These are phyloP conservation scores for Pollicipes pollicipes DNA, from an alignment of 1,140 invertebrate species.

Conservation along the genomic window DNA sequence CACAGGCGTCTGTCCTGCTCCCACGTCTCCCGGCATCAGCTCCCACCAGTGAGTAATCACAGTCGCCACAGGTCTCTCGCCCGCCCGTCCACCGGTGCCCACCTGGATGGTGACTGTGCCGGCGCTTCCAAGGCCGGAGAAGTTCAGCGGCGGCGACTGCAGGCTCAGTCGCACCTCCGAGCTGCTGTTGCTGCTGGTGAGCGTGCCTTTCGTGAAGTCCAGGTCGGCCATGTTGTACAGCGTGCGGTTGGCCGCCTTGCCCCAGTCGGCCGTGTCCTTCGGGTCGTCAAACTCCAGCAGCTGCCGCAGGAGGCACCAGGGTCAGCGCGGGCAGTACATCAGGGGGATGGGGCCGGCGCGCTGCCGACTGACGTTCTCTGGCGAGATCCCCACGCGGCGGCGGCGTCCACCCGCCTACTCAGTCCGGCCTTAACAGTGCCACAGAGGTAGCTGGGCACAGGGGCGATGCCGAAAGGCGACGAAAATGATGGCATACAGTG, in stretches of 20 bases:
- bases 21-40: too few relatives aligned
- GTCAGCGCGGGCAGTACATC: background rate
- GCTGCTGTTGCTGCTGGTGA: background rate
- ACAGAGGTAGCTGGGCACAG: too few relatives aligned
- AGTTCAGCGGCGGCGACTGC: background rate
- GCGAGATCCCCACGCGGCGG: background rate
- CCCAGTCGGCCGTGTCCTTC: background rate
- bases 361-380: background rate
- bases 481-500: background rate
- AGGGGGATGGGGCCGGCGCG: background rate
- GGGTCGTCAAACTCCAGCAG: background rate
- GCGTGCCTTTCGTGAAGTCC: background rate
- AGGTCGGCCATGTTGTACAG: background rate
- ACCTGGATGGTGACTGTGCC: background rate
- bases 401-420: too few relatives aligned
- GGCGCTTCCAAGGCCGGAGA: too few relatives aligned
- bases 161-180: background rate
- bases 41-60: too few relatives aligned
- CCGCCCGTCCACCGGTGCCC: background rate
- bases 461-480: too few relatives aligned
- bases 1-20: too few relatives aligned
- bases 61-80: too few relatives aligned
- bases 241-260: too few relatives aligned
- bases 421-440: too few relatives aligned
- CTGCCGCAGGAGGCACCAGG: too few relatives aligned